Percentiles rank a stretch among this genome's conserved stretches.
Conservation (phyloP, 2,113 vertebrate genomes). For the Xerus inauris region DNA sequence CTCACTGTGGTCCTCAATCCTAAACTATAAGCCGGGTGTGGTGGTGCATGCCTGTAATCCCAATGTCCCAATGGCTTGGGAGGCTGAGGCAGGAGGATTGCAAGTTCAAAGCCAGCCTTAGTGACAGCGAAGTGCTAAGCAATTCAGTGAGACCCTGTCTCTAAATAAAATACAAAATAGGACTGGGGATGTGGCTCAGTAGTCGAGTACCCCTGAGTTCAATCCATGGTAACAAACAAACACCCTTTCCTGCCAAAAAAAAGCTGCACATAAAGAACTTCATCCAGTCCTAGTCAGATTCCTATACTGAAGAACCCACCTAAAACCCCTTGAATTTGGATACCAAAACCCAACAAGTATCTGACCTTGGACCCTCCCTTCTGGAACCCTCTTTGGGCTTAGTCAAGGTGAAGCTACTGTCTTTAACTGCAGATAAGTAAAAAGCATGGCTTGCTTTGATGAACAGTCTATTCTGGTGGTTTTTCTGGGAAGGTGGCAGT, state of each 20-base stretch:
- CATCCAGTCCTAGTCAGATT: not conserved
- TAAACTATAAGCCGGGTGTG: not conserved
- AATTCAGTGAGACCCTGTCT: no score
- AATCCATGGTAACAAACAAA: no score
- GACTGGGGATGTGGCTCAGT: no score
- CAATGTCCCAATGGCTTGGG: no score
- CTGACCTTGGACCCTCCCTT: not conserved
- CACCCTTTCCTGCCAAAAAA: no score
- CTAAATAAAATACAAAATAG: no score
- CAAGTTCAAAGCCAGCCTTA: no score
- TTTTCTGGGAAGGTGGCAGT: fast-evolving
- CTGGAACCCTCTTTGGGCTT: not conserved
- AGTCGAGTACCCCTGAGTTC: no score
- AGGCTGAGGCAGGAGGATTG: no score
- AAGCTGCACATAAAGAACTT: not conserved
- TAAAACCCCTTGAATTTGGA: not conserved
- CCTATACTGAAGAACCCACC: not conserved
- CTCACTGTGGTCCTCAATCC: not conserved
- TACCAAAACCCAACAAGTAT: not conserved
- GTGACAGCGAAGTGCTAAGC: no score
- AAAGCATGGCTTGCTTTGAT: not conserved
- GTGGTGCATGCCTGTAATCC: no score
- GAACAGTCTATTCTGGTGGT: not conserved
- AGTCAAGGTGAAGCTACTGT: not conserved
- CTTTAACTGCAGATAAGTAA: no score